Percentiles rank a stretch among this genome's conserved stretches.
Conservation (phyloP, 2,113 vertebrate genomes). For the Todiramphus saurophagus region DNA sequence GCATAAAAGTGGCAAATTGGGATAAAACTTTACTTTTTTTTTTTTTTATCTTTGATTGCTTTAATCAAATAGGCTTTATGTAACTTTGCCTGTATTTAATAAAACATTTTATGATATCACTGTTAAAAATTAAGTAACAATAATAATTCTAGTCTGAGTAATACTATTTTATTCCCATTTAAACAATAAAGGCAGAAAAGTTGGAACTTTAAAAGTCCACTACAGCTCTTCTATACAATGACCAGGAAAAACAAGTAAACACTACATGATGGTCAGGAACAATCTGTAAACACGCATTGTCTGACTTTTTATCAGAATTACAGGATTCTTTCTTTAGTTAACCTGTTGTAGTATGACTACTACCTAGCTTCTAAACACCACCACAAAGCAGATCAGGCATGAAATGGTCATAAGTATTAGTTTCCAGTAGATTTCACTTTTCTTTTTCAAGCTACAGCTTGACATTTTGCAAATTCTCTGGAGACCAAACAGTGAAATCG, state of each 20-base stretch:
- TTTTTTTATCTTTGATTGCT: not conserved
- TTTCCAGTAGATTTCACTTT: conserved; percentile 98
- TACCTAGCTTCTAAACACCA: conserved; percentile 80
- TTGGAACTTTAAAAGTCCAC: conserved; percentile 33
- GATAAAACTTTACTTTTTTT: not conserved
- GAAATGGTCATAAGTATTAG: conserved; percentile 95
- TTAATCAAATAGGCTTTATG: not conserved
- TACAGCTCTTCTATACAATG: not conserved
- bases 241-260: not conserved
- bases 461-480: conserved; percentile 97
- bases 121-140: conserved; percentile 31
- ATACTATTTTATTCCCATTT: conserved; percentile 2
- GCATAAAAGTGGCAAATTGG: not conserved
- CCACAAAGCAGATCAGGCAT: conserved; percentile 85
- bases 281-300: not conserved
- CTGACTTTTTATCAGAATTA: conserved; percentile 33
- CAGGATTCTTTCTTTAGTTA: conserved; percentile 57
- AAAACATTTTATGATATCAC: not conserved
- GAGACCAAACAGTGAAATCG: conserved; percentile 96
- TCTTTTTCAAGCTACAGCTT: conserved; percentile 95
- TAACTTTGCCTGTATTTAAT: not conserved
- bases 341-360: conserved; percentile 78
- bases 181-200: conserved; percentile 35
- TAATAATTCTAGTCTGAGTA: not conserved
- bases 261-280: not conserved